Conservation (phyloP, 2,888 invertebrate genomes). For the Pollenia griseotomentosa region DNA sequence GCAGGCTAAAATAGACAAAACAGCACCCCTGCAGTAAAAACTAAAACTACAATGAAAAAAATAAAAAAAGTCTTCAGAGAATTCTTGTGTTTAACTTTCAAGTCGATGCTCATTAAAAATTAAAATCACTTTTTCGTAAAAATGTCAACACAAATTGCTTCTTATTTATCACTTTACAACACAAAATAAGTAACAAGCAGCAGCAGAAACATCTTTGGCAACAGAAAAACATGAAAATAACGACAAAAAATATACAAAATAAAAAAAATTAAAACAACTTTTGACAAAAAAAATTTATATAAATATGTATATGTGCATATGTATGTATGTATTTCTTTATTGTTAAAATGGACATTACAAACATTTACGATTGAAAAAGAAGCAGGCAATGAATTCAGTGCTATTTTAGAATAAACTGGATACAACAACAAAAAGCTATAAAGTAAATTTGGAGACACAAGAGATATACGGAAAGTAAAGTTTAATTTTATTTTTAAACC, state of each 20-base stretch:
- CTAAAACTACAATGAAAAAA: neutral
- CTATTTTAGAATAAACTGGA: neutral
- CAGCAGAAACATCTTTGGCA: slow-evolving; percentile 46
- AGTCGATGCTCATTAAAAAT: slow-evolving; percentile 79
- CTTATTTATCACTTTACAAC: slow-evolving; percentile 76
- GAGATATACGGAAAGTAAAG: neutral
- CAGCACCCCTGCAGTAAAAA: neutral
- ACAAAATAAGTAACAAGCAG: slow-evolving; percentile 74
- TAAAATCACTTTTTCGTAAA: slow-evolving; percentile 79
- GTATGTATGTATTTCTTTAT: too few species aligned
- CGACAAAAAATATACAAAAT: slow-evolving; percentile 4
- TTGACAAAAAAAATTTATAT: slow-evolving; percentile 9
- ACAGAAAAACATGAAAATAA: slow-evolving; percentile 19
- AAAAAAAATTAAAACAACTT: slow-evolving; percentile 17
- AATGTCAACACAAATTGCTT: slow-evolving; percentile 81
- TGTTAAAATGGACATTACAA: neutral
- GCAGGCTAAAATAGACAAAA: neutral
- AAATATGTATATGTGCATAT: too few species aligned
- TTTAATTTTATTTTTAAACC: slow-evolving; percentile 20
- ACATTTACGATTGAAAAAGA: neutral
- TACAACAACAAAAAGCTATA: too few species aligned
- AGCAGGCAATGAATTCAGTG: neutral
- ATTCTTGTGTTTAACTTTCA: slow-evolving; percentile 59
- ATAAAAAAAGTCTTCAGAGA: slow-evolving; percentile 49
- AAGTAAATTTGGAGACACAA: too few species aligned